Conservation (phyloP, 2,797 vertebrate genomes). For the Spinus pinus region DNA sequence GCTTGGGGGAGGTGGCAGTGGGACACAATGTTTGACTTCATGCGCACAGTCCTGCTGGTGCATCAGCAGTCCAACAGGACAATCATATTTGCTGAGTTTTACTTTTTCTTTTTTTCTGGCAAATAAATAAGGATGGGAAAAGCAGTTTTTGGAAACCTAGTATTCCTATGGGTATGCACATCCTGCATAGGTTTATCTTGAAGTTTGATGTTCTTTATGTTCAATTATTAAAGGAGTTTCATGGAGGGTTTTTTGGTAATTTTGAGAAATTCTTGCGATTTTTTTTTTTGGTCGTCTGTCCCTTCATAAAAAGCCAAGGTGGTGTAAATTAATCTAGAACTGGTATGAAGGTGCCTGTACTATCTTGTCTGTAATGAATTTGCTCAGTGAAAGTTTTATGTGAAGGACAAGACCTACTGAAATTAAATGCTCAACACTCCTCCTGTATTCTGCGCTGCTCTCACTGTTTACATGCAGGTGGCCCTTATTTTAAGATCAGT, state of each 20-base stretch:
- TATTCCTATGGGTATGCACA: background rate
- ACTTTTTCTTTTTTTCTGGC: background rate
- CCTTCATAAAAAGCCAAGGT: background rate
- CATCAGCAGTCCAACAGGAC: background rate
- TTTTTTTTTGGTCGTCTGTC: background rate
- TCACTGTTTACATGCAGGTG: background rate
- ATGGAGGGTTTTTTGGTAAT: background rate
- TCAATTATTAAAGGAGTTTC: background rate
- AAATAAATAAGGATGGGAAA: background rate
- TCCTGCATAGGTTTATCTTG: background rate
- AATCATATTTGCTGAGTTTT: background rate
- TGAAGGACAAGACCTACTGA: background rate
- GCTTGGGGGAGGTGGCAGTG: background rate
- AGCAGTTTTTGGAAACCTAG: background rate
- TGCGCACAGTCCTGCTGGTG: accelerated
- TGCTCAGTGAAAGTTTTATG: background rate
- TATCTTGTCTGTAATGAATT: background rate
- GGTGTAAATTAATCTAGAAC: background rate
- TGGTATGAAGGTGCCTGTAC: accelerated
- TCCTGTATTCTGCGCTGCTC: background rate
- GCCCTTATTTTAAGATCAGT: background rate
- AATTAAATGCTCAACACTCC: background rate
- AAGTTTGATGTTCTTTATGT: background rate
- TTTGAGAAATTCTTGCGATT: background rate
- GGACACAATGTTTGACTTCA: accelerated